These are phyloP conservation scores for Allolobophora icterica DNA, from an alignment of 2,888 invertebrate genomes.

Conservation along the genomic window DNA sequence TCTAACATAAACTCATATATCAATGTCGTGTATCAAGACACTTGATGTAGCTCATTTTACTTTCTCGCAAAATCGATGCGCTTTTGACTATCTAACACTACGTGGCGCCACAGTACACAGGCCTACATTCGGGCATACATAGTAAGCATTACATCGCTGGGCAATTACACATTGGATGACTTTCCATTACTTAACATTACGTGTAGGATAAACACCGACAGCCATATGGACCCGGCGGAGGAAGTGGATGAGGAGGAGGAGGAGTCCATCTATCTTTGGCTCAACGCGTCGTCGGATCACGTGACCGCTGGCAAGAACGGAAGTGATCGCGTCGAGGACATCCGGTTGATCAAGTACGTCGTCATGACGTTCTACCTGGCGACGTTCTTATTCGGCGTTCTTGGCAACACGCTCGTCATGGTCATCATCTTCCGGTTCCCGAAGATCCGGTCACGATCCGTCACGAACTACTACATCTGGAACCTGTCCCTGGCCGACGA, in stretches of 20 bases:
- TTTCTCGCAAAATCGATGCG: no score
- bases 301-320: not conserved
- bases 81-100: no score
- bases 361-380: conserved; percentile 32
- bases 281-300: conserved; percentile 8
- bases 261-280: not conserved
- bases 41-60: no score
- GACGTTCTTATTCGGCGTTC: conserved; percentile 32
- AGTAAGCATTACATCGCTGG: no score
- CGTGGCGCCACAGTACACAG: no score
- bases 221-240: not conserved
- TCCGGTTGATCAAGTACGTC: not conserved
- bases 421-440: conserved; percentile 33
- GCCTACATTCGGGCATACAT: no score
- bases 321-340: not conserved
- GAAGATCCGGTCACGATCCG: not conserved
- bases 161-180: no score
- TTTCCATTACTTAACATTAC: not conserved
- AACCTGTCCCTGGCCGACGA: conserved; percentile 47
- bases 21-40: no score
- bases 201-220: not conserved
- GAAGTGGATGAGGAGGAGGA: not conserved
- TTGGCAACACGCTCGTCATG: conserved; percentile 39
- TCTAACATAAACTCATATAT: no score
- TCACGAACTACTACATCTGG: conserved; percentile 46